These are phyloP conservation scores for Gambelia wislizenii DNA, from an alignment of 2,797 vertebrate genomes.

Conservation along the genomic window DNA sequence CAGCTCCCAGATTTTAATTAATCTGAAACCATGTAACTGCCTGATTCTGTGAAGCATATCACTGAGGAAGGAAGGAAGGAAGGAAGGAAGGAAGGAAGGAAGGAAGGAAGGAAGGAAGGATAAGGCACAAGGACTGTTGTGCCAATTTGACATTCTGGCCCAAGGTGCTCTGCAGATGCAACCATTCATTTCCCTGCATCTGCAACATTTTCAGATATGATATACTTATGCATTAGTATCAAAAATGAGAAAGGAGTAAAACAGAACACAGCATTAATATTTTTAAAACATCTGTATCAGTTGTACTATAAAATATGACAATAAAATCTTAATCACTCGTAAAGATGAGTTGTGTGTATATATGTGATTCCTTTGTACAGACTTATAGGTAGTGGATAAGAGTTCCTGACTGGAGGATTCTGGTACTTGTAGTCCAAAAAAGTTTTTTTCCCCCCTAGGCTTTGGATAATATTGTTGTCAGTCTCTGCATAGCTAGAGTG, in stretches of 20 bases:
- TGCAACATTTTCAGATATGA: not conserved
- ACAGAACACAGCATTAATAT: too few relatives aligned
- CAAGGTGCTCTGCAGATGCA: not conserved
- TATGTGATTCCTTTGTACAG: not conserved
- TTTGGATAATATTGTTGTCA: not conserved
- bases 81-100: not conserved
- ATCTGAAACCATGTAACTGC: conserved; percentile 39
- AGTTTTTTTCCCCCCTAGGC: too few relatives aligned
- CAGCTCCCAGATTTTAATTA: conserved; percentile 55
- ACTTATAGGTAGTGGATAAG: not conserved
- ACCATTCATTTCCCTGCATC: not conserved
- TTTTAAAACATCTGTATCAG: not conserved
- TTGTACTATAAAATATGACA: not conserved
- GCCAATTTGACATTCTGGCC: not conserved
- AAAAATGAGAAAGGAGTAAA: conserved; percentile 1
- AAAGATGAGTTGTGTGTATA: not conserved
- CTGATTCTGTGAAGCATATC: conserved; percentile 27
- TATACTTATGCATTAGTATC: not conserved
- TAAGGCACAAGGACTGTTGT: too few relatives aligned
- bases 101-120: too few relatives aligned
- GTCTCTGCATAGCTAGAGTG: too few relatives aligned
- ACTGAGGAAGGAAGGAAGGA: not conserved
- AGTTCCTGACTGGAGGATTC: too few relatives aligned
- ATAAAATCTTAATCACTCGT: not conserved
- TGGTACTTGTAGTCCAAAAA: too few relatives aligned